Conservation (phyloP, 2,113 vertebrate genomes). For the Panthera tigris region DNA sequence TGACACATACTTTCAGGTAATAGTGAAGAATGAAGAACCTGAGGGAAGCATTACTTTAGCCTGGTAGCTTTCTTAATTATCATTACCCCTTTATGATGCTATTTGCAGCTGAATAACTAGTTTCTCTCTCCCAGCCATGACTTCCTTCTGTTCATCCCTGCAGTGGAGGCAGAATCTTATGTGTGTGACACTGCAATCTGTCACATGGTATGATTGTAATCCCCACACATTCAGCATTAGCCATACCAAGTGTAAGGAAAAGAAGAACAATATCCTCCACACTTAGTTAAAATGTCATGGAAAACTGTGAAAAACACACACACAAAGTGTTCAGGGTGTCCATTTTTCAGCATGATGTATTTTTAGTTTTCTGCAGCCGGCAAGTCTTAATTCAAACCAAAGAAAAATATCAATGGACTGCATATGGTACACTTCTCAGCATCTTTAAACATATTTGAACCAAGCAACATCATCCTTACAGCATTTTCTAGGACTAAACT, state of each 20-base stretch:
- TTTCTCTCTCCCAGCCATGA: neutral
- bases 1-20: neutral
- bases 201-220: slow-evolving; percentile 26
- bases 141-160: slow-evolving; percentile 60
- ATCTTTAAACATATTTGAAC: slow-evolving; percentile 36
- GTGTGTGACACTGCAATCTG: slow-evolving; percentile 45
- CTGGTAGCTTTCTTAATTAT: neutral
- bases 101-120: neutral
- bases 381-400: slow-evolving; percentile 57
- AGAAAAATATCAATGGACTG: slow-evolving; percentile 50
- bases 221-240: slow-evolving; percentile 50
- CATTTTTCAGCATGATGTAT: slow-evolving; percentile 63
- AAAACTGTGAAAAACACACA: slow-evolving; percentile 71
- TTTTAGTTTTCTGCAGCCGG: slow-evolving; percentile 66
- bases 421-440: slow-evolving; percentile 30
- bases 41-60: neutral
- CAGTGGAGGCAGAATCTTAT: neutral
- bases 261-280: slow-evolving; percentile 54
- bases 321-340: slow-evolving; percentile 36
- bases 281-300: slow-evolving; percentile 67
- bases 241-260: slow-evolving; percentile 56
- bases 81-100: neutral
- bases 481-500: neutral
- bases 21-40: neutral
- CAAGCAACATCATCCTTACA: neutral